Percentiles rank a stretch among this genome's conserved stretches.
Evolutionary conservation across 1,140 invertebrate genomes (phyloP).

Genomic region (Thaumatotibia leucotreta): DNA sequence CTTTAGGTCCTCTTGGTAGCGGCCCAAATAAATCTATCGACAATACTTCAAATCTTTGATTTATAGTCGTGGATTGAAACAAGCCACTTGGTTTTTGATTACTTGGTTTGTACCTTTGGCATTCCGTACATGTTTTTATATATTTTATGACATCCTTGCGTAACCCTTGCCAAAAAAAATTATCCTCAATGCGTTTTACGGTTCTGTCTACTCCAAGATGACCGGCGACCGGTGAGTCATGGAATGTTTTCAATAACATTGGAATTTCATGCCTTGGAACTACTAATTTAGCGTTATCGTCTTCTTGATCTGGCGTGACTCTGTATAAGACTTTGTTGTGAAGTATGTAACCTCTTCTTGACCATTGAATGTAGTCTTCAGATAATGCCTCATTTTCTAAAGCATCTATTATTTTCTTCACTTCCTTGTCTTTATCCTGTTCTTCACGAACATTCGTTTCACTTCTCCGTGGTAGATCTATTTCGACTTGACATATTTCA

Average conservation of each 20-base stretch:
- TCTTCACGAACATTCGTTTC: not conserved
- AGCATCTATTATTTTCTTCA: not conserved
- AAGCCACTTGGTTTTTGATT: constrained; percentile 26
- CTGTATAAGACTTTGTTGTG: not conserved
- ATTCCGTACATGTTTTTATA: constrained; percentile 18
- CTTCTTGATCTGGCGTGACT: not conserved
- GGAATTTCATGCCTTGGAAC: not conserved
- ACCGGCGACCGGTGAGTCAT: not conserved
- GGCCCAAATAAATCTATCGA: too few relatives aligned
- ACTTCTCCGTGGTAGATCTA: not conserved
- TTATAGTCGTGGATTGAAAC: constrained; percentile 1
- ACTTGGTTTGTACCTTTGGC: too few relatives aligned
- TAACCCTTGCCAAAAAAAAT: not conserved
- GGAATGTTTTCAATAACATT: not conserved
- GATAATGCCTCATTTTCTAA: not conserved
- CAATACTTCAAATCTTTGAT: too few relatives aligned
- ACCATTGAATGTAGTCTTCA: not conserved
- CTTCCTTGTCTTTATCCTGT: too few relatives aligned
- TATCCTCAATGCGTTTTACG: not conserved
- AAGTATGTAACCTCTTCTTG: not conserved
- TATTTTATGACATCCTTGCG: not conserved
- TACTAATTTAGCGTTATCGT: not conserved
- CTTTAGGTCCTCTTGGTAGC: too few relatives aligned
- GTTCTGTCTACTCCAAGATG: not conserved
- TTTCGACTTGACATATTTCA: too few relatives aligned